Evolutionary conservation across 2,888 invertebrate genomes (phyloP).

Genomic region (Microplitis manilae): DNA sequence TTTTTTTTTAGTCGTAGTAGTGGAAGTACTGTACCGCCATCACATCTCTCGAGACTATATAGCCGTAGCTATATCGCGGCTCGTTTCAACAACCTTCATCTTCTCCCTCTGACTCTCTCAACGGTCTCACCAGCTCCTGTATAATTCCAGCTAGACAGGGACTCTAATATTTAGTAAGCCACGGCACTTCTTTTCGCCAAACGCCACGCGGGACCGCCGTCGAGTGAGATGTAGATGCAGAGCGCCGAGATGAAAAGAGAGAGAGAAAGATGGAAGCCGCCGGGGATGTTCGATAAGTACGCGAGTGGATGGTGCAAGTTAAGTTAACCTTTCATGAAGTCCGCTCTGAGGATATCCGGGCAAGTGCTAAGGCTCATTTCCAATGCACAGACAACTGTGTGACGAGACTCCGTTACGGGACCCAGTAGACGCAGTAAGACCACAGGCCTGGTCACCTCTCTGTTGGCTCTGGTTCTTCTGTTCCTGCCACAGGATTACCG

Average conservation of each 20-base stretch:
- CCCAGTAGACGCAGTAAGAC: constrained; percentile 52
- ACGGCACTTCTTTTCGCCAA: constrained; percentile 32
- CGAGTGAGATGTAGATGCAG: constrained; percentile 5
- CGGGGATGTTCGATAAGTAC: constrained; percentile 47
- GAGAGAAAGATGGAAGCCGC: not conserved
- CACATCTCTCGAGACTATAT: constrained; percentile 39
- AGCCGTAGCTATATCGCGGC: constrained; percentile 20
- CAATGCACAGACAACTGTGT: constrained; percentile 69
- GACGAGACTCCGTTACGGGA: constrained; percentile 67
- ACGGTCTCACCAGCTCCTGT: not conserved
- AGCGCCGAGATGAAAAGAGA: not conserved
- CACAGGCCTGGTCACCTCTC: constrained; percentile 18
- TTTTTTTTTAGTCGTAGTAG: not conserved
- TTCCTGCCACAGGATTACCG: not conserved
- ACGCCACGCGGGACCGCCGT: constrained; percentile 21
- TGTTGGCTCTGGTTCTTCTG: not conserved
- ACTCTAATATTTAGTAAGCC: constrained; percentile 48
- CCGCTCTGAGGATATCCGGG: constrained; percentile 55
- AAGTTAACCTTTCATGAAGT: constrained; percentile 65
- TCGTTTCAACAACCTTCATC: constrained; percentile 35
- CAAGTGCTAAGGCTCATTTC: constrained; percentile 54
- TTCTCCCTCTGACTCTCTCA: constrained; percentile 16
- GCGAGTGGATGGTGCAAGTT: constrained; percentile 39
- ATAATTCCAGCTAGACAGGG: constrained; percentile 42
- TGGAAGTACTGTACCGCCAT: constrained; percentile 31